Evolutionary conservation across 2,797 vertebrate species (phyloP).

Genomic region (Tenualosa thibaudeaui): DNA sequence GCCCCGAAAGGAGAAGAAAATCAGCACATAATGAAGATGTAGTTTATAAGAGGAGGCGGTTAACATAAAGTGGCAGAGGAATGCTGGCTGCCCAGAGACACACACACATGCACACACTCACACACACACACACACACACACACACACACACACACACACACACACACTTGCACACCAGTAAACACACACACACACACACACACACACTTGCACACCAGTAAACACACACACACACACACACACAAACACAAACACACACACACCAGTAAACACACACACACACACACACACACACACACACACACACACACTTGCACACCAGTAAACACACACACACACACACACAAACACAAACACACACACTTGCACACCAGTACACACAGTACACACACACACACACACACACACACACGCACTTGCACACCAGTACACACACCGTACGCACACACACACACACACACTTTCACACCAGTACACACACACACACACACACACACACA

Average conservation of each 20-base stretch:
- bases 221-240: background rate
- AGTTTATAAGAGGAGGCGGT: slow-evolving; percentile 81
- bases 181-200: background rate
- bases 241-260: background rate
- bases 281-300: background rate
- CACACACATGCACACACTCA: slow-evolving; percentile 36
- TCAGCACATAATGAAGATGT: slow-evolving; percentile 86
- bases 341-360: slow-evolving; percentile 55
- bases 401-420: background rate
- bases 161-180: background rate
- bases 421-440: background rate
- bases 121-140: background rate
- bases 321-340: background rate
- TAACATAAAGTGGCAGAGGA: slow-evolving; percentile 82
- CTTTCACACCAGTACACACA: background rate
- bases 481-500: background rate
- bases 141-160: background rate
- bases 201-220: background rate
- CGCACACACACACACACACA: background rate
- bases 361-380: slow-evolving; percentile 28
- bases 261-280: background rate
- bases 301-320: background rate
- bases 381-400: background rate
- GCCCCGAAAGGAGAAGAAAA: slow-evolving; percentile 56
- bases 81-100: slow-evolving; percentile 82